phyloP scores from a whole-genome alignment of 1,140 invertebrate genomes.

The Macrotrachela quadricornifera region DNA sequence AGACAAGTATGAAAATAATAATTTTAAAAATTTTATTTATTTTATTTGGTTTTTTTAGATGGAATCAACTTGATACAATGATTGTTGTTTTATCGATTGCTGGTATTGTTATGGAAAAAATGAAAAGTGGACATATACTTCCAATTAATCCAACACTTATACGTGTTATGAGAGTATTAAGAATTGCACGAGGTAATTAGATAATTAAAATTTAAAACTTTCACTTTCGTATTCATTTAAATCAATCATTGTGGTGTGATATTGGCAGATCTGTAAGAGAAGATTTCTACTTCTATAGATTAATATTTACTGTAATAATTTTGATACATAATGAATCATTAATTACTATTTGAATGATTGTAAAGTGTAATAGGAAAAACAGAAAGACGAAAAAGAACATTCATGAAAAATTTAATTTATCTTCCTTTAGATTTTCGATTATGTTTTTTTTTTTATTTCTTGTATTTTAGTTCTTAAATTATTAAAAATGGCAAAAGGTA shows the following conservation, averaged over 20 bases:
- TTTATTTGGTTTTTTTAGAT: conserved; percentile 37
- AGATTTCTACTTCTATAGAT: too few species aligned
- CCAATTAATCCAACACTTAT: conserved; percentile 97
- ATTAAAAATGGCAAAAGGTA: conserved; percentile 98
- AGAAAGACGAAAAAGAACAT: too few species aligned
- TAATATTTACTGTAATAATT: too few species aligned
- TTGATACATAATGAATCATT: too few species aligned
- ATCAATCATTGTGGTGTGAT: too few species aligned
- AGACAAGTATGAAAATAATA: conserved; percentile 48
- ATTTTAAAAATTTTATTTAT: neutral
- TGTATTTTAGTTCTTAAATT: conserved; percentile 62
- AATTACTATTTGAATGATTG: too few species aligned
- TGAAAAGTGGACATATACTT: conserved; percentile 62
- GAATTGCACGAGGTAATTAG: conserved; percentile 62
- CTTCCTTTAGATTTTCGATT: too few species aligned
- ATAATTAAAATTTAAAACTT: neutral
- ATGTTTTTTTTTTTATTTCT: conserved; percentile 9
- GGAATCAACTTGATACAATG: conserved; percentile 90
- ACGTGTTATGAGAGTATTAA: conserved; percentile 83
- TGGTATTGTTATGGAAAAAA: conserved; percentile 89
- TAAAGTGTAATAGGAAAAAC: too few species aligned
- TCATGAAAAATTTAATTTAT: too few species aligned
- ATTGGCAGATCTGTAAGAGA: too few species aligned
- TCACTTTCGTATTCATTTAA: too few species aligned
- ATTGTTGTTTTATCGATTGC: conserved; percentile 91